Evolutionary conservation across 2,797 vertebrate species (phyloP).

Genomic region (Adrianichthys oophorus): DNA sequence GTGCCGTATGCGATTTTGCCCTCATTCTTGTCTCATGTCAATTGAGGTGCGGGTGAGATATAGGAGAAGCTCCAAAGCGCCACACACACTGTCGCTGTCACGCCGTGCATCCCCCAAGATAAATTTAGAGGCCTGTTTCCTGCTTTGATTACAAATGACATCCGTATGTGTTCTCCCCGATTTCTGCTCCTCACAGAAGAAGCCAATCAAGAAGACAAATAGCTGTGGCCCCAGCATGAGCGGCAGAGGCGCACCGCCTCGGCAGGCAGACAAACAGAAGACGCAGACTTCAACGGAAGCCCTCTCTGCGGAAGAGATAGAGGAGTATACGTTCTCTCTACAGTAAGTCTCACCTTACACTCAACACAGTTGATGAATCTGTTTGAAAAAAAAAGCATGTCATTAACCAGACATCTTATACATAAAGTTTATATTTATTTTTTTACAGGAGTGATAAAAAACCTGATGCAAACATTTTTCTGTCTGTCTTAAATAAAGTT

Average conservation of each 20-base stretch:
- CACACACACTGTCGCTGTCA: constrained; percentile 66
- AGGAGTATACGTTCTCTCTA: constrained; percentile 79
- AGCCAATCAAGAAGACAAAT: constrained; percentile 80
- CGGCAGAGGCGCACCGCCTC: constrained; percentile 60
- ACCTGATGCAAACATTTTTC: too few species aligned
- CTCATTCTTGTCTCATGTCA: constrained; percentile 67
- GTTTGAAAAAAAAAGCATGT: constrained; percentile 10
- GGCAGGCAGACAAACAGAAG: constrained; percentile 66
- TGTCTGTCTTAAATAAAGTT: too few species aligned
- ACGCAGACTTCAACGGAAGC: constrained; percentile 53
- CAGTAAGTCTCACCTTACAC: constrained; percentile 75
- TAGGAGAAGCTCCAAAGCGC: constrained; percentile 66
- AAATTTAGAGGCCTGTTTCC: constrained; percentile 75
- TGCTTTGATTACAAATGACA: constrained; percentile 80
- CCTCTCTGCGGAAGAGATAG: constrained; percentile 75
- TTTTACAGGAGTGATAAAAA: too few species aligned
- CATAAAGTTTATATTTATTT: neutral
- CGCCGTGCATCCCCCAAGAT: constrained; percentile 74
- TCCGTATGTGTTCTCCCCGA: constrained; percentile 72
- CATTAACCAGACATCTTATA: constrained; percentile 36
- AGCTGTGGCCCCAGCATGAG: constrained; percentile 69
- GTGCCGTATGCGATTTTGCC: constrained; percentile 66
- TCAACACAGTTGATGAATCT: constrained; percentile 31
- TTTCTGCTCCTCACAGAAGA: constrained; percentile 77
- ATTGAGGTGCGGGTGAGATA: constrained; percentile 62